phyloP scores from a whole-genome alignment of 2,113 vertebrate species.

The Rhodinocichla rosea region DNA sequence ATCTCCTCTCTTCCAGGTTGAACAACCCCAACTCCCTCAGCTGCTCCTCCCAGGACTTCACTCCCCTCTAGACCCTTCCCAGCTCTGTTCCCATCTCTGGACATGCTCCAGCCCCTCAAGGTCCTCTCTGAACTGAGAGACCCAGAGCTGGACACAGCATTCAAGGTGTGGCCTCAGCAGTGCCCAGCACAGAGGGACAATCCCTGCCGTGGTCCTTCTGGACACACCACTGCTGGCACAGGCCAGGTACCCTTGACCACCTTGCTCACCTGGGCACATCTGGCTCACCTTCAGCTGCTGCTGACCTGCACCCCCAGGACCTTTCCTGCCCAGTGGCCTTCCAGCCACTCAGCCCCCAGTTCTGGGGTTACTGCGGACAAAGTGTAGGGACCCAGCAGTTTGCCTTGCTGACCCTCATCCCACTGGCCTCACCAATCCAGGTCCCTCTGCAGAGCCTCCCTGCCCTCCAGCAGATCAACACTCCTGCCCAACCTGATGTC shows the following conservation, averaged over 20 bases:
- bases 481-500: background rate
- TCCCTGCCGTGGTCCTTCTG: background rate
- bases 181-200: background rate
- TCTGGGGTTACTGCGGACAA: background rate
- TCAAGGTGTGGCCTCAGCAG: background rate
- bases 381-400: rapidly evolving
- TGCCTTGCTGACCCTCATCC: background rate
- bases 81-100: background rate
- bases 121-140: background rate
- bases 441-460: background rate
- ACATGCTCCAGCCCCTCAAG: background rate
- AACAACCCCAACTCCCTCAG: background rate
- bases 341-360: background rate
- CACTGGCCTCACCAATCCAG: background rate
- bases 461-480: background rate
- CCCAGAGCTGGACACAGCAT: background rate
- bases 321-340: background rate
- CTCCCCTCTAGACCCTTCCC: background rate
- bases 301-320: background rate
- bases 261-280: background rate
- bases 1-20: background rate
- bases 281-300: background rate
- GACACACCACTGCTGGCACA: background rate
- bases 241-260: background rate
- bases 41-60: background rate